Percentiles rank a stretch among this genome's conserved stretches.
Evolutionary conservation across 2,113 vertebrate species (phyloP).

Genomic region (Carollia perspicillata): DNA sequence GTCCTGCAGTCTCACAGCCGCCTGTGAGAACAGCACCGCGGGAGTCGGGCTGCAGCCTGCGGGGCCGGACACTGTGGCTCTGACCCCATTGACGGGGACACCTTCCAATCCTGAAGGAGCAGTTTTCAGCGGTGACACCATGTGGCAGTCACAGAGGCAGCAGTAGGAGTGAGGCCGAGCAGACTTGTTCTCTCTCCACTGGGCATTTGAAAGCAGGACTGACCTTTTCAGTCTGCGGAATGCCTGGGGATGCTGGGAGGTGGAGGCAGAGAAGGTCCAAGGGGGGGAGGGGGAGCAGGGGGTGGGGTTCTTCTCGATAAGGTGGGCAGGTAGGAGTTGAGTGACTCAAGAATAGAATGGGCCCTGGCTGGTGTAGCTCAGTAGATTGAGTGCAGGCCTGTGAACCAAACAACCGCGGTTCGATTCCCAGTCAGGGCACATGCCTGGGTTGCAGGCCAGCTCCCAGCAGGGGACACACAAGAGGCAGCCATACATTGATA

Average conservation of each 20-base stretch:
- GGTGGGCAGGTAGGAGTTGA: neutral
- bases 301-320: neutral
- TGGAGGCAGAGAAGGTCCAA: neutral
- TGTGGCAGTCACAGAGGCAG: neutral
- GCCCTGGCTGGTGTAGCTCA: no score
- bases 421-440: no score
- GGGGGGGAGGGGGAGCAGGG: no score
- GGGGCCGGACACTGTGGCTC: no score
- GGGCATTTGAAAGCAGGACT: neutral
- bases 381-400: no score
- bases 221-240: neutral
- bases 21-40: neutral
- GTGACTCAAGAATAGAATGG: neutral
- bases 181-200: neutral
- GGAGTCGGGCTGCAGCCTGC: fast-evolving
- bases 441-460: no score
- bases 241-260: neutral
- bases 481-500: no score
- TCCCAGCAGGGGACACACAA: no score
- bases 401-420: no score
- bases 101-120: neutral
- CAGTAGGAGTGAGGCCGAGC: no score
- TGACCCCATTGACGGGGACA: no score
- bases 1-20: fast-evolving
- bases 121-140: neutral